These are phyloP conservation scores for Alauda arvensis DNA, from an alignment of 2,797 vertebrate species.

Conservation along the genomic window DNA sequence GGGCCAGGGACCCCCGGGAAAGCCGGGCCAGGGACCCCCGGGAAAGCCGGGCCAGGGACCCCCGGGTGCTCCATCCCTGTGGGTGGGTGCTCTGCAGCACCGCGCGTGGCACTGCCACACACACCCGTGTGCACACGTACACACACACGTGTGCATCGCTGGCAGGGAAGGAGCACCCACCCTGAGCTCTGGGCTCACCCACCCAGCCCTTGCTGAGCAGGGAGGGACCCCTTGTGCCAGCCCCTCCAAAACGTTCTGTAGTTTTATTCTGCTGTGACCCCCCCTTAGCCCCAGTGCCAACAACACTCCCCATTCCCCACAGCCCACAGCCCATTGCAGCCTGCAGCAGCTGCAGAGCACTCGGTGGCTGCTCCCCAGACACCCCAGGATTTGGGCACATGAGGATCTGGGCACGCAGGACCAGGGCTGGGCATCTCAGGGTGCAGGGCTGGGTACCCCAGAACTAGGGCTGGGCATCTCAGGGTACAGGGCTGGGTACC, in stretches of 20 bases:
- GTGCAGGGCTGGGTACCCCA: no score
- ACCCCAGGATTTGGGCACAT: not conserved
- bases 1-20: no score
- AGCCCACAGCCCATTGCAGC: not conserved
- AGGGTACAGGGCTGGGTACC: no score
- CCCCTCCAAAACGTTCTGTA: fast-evolving
- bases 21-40: no score
- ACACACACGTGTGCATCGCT: fast-evolving
- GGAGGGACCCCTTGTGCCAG: not conserved
- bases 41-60: not conserved
- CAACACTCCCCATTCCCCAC: not conserved
- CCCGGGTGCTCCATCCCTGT: fast-evolving
- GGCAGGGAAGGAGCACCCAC: not conserved
- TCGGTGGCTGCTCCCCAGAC: fast-evolving
- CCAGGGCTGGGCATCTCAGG: no score
- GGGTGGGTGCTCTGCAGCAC: not conserved
- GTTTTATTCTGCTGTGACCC: not conserved
- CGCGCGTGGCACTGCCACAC: not conserved
- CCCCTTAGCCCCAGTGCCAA: not conserved
- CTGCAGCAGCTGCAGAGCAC: not conserved
- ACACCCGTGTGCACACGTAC: not conserved
- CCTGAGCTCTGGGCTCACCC: not conserved
- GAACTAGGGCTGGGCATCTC: not conserved
- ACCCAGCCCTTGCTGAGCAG: not conserved
- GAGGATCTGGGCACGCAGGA: not conserved